These are phyloP conservation scores for Drosophila triauraria DNA, from an alignment of 1,140 invertebrate species.

Conservation along the genomic window DNA sequence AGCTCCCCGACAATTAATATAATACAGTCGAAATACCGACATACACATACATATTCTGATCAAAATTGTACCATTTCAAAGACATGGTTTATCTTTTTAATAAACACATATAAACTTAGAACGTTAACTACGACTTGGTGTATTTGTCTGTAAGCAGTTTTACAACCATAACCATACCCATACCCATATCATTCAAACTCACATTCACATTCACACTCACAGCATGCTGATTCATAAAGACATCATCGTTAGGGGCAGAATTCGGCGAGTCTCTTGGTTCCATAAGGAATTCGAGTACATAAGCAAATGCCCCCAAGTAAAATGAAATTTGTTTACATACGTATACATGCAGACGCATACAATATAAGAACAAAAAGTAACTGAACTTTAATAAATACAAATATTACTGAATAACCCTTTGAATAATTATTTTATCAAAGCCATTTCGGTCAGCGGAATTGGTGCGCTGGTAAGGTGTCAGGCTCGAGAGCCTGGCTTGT, in stretches of 20 bases:
- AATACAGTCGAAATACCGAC: conserved; percentile 30
- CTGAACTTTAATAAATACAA: conserved; percentile 76
- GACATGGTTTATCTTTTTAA: conserved; percentile 65
- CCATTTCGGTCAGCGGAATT: not conserved
- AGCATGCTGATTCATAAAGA: conserved; percentile 26
- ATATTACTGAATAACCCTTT: conserved; percentile 66
- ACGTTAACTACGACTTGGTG: conserved; percentile 61
- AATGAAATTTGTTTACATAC: conserved; percentile 62
- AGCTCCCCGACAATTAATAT: conserved; percentile 22
- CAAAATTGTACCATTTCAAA: conserved; percentile 56
- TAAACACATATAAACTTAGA: conserved; percentile 55
- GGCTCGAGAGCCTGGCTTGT: not conserved
- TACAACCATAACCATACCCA: conserved; percentile 42
- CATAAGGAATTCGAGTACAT: conserved; percentile 25
- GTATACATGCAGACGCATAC: conserved; percentile 69
- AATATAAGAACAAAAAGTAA: conserved; percentile 65
- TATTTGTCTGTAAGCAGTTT: conserved; percentile 56
- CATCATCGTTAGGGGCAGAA: conserved; percentile 40
- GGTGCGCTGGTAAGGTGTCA: not conserved
- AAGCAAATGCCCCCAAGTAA: conserved; percentile 21
- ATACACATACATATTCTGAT: conserved; percentile 43
- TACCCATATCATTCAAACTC: conserved; percentile 3
- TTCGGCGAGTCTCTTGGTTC: conserved; percentile 60
- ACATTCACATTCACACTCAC: conserved; percentile 17
- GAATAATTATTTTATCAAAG: conserved; percentile 39